Evolutionary conservation across 2,113 vertebrate genomes (phyloP), one percentile per base, ranked within the genome.

Genomic region (Grantiella picta): DNA sequence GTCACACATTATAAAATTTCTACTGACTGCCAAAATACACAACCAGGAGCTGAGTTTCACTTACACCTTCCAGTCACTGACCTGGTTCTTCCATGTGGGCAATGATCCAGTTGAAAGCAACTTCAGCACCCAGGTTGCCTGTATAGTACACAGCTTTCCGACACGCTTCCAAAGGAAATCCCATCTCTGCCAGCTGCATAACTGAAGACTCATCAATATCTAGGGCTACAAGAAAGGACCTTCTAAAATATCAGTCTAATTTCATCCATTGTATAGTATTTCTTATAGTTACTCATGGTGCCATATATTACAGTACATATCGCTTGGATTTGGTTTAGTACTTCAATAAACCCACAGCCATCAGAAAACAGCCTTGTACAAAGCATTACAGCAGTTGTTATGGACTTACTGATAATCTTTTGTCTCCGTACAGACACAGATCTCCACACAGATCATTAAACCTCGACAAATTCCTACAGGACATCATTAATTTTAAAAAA

Each of bases 51-150:
- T 52, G 45, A 83, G 47, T 33, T 89, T 33, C 81, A 73, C 36
- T 70, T 70, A 42, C 10, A 68, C 10, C 52, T 69, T 92, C 42
- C 16, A 44, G 5, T 33, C 61, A 96, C 98, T 97, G 96, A 99
- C 99, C 99, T 68, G 99, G 99, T 85, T 99, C 99, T 94, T 99
- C 99, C 99, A 99, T 99, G 96, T 99, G 99, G n/a, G 99, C 98
- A 95, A 99, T 99, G 96, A 99, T 99, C 99, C 99, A 99, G 98
- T 99, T 99, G 98, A 99, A 99, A 96, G 99, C 99, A 61, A 99
- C 98, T 97, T 99, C 99, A 0, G 99, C 98, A 38, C 99, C 99
- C 98, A 99, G 98, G 95, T 99, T 99, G 90, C 99, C 99, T 17
- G 99, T 99, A 75, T 99, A 99, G 98, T 99, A 99, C 59, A 99